Conservation (phyloP, 2,888 invertebrate genomes). For the Therioaphis trifolii region DNA sequence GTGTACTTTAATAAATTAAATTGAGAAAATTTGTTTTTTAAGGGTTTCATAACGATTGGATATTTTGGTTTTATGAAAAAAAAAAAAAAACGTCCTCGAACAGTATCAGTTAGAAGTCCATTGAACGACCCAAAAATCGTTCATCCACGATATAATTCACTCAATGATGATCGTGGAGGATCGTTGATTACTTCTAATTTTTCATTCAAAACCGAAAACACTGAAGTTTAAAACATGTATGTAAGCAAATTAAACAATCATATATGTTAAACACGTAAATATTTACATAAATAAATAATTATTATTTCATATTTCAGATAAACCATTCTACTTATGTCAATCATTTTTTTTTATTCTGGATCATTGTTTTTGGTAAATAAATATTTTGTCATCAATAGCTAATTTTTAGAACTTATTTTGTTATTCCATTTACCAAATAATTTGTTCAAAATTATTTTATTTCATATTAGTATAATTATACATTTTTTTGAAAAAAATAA, state of each 20-base stretch:
- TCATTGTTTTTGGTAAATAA: background rate
- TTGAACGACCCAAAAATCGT: slow-evolving; percentile 41
- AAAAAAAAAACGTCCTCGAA: slow-evolving; percentile 57
- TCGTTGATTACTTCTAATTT: background rate
- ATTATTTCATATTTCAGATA: slow-evolving; percentile 16
- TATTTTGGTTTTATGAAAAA: slow-evolving; percentile 55
- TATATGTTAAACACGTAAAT: background rate
- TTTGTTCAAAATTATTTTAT: slow-evolving; percentile 28
- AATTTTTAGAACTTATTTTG: slow-evolving; percentile 1
- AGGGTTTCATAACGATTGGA: slow-evolving; percentile 30
- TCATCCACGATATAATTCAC: slow-evolving; percentile 54
- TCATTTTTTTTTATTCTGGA: background rate
- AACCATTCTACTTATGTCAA: background rate
- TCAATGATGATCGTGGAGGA: slow-evolving; percentile 44
- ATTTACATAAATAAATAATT: background rate
- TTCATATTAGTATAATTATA: slow-evolving; percentile 23
- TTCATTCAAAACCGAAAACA: slow-evolving; percentile 20
- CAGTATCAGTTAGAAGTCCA: slow-evolving; percentile 46
- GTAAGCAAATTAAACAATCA: background rate
- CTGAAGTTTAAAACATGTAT: slow-evolving; percentile 32
- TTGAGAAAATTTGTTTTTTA: background rate
- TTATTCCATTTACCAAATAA: slow-evolving; percentile 16
- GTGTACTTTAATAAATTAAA: background rate
- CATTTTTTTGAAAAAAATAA: background rate
- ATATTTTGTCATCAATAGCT: slow-evolving; percentile 10